phyloP scores from a whole-genome alignment of 2,113 vertebrate species.

The Syngnathus typhle region DNA sequence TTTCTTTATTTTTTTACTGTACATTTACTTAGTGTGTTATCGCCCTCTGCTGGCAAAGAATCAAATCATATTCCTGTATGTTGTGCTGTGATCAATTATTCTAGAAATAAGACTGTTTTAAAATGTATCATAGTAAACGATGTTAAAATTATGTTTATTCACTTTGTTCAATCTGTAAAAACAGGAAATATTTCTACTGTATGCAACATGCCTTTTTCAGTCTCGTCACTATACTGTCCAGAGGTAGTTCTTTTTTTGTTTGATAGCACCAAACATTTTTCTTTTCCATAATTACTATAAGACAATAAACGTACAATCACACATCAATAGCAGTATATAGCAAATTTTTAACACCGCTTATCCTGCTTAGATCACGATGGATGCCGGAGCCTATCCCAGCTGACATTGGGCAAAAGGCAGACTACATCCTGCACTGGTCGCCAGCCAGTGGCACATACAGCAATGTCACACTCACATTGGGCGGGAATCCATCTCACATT shows the following conservation, averaged over 20 bases:
- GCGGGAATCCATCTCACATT: too few species aligned
- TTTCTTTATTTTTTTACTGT: background rate
- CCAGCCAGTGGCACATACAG: too few species aligned
- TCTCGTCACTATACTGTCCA: background rate
- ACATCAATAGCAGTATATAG: background rate
- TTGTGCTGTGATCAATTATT: background rate
- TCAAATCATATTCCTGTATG: background rate
- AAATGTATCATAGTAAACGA: background rate
- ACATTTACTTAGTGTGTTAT: conserved; percentile 11
- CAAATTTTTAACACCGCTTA: background rate
- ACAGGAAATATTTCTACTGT: conserved; percentile 11
- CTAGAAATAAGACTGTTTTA: background rate
- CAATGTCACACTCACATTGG: too few species aligned
- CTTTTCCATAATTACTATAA: background rate
- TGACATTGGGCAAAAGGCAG: too few species aligned
- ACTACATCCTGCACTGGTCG: too few species aligned
- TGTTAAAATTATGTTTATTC: background rate
- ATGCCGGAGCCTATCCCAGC: too few species aligned
- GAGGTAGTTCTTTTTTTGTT: background rate
- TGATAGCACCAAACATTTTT: background rate
- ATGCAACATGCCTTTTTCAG: conserved; percentile 3
- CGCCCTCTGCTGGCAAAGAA: conserved; percentile 40
- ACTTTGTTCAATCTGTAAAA: conserved; percentile 4
- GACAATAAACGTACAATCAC: background rate
- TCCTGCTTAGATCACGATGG: too few species aligned